Base-by-base conservation (phyloP, 2,113 vertebrate genomes). In the Geothlypis trichas region DNA sequence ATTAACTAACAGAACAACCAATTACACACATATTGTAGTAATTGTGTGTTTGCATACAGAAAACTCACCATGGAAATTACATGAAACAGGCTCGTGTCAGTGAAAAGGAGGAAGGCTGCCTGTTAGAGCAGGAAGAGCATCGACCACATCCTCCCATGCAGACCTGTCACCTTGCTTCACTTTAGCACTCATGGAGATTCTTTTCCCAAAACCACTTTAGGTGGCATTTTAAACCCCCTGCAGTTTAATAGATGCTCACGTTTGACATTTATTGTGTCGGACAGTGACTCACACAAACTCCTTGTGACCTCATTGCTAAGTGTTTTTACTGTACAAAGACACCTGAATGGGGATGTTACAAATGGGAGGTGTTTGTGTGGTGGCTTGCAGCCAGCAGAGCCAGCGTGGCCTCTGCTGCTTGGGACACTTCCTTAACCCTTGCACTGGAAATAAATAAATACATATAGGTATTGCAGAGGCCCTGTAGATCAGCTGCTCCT, bases 1-100 rank as follows among this genome's bases (percentile, higher is more conserved):
- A 84, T 95, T 93, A 88, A 79, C 67, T 67, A 83, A 57, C 57
- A 83, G 90, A 95, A 59, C 76, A 90, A 72, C 42, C 46, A 94
- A 85, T 92, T 96, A 93, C 28, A 57, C 2, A 4, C 75, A 77
- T 78, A 81, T 81, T 94, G 87, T 90, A 78, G 35, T 88, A 89
- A 92, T 28, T 90, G 65, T 52, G 61, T 89, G 76, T 74, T 84
- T 92, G 83, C 58, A 52, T 72, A 78, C 68, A 78, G 83, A 90
- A 87, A 90, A 92, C 79, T 93, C 85, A 75, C 55, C 59, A 63
- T 23, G 78, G 75, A 78, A 96, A 88, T 94, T 26, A 42, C 37
- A 65, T 14, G 15, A 68, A 86, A 42, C 65, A 78, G 62, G 47
- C 35, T 94, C 15, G 18, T 86, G 57, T 75, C 68, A 81, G 57